Conservation (phyloP, 2,113 vertebrate species). For the Trachemys scripta region DNA sequence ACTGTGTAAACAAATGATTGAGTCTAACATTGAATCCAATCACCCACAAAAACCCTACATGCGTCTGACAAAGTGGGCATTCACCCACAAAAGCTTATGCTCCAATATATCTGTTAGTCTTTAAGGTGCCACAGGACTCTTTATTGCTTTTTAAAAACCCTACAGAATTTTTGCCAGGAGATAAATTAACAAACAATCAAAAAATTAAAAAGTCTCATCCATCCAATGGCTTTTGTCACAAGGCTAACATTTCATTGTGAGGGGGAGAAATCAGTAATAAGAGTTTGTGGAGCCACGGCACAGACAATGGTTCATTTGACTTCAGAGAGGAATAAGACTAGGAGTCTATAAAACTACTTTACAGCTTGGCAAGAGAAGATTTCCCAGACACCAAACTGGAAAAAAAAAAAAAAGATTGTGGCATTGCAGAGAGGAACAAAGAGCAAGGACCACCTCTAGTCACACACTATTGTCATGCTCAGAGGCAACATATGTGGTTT, state of each 20-base stretch:
- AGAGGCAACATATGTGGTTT: neutral
- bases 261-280: neutral
- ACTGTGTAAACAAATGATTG: neutral
- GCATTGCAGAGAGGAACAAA: neutral
- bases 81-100: too few species aligned
- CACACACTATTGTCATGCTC: neutral
- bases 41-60: neutral
- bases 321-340: neutral
- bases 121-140: too few species aligned
- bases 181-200: neutral
- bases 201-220: neutral
- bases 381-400: neutral
- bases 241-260: neutral
- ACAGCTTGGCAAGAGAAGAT: neutral
- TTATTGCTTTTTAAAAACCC: neutral
- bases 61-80: too few species aligned
- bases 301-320: accelerated
- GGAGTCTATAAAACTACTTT: neutral
- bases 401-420: neutral
- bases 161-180: neutral
- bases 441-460: neutral
- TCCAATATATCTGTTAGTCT: too few species aligned
- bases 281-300: neutral
- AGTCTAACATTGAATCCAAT: neutral
- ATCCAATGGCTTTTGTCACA: neutral